These are phyloP conservation scores for Aptenodytes patagonicus DNA, from an alignment of 2,113 vertebrate species.

Conservation along the genomic window DNA sequence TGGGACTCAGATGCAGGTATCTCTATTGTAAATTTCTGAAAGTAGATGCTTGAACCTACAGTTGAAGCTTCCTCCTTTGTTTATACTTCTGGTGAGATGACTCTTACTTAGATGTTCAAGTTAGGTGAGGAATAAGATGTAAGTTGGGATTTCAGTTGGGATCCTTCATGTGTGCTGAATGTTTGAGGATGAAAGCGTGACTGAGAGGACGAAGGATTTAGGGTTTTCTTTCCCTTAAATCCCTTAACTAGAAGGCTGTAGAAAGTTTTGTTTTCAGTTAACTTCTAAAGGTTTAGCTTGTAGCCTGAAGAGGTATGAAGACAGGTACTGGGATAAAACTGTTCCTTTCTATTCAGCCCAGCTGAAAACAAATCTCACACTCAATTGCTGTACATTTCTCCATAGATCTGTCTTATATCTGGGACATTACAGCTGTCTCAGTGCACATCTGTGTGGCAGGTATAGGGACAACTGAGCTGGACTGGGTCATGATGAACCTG, in stretches of 20 bases:
- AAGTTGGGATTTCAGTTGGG: background rate
- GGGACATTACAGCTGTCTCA: background rate
- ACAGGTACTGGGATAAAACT: background rate
- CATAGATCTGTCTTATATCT: background rate
- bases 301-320: background rate
- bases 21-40: background rate
- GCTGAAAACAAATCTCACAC: background rate
- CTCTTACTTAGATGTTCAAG: background rate
- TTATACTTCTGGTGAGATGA: background rate
- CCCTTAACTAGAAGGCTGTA: background rate
- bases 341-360: background rate
- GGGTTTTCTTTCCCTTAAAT: background rate
- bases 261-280: background rate
- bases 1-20: background rate
- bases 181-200: background rate
- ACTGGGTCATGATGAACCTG: background rate
- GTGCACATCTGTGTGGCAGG: fast-evolving
- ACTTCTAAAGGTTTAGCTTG: background rate
- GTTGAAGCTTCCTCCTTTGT: background rate
- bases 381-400: background rate
- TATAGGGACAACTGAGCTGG: background rate
- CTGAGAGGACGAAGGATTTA: background rate
- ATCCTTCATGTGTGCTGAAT: background rate
- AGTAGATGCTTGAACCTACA: background rate
- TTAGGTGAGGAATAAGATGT: background rate